phyloP scores from a whole-genome alignment of 1,140 invertebrate genomes.

The Brachionus rubens region DNA sequence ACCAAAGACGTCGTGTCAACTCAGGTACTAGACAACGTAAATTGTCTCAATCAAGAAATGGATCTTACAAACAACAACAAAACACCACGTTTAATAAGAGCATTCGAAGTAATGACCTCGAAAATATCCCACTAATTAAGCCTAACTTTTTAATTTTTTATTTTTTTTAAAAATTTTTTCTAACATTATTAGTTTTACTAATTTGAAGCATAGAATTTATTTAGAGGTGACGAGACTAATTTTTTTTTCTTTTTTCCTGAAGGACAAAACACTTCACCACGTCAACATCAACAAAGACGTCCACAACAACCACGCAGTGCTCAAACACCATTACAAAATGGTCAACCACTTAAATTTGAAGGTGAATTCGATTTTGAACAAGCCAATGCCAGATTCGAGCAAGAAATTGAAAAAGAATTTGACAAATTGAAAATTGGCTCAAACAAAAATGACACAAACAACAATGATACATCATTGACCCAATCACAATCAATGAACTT shows the following conservation, averaged over 20 bases:
- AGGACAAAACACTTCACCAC: conserved; percentile 27
- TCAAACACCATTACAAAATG: not conserved
- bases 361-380: conserved; percentile 96
- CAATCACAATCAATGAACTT: conserved; percentile 26
- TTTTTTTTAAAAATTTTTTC: conserved; percentile 23
- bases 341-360: conserved; percentile 83
- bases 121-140: not conserved
- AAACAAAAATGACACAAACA: conserved; percentile 33
- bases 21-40: conserved; percentile 40
- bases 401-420: conserved; percentile 48
- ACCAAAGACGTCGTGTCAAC: not conserved
- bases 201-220: not conserved
- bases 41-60: conserved; percentile 18
- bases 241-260: not conserved
- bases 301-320: not conserved
- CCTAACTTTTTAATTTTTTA: conserved; percentile 4
- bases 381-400: conserved; percentile 81
- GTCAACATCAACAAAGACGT: conserved; percentile 32
- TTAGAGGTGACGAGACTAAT: not conserved
- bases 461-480: conserved; percentile 21
- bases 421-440: conserved; percentile 18
- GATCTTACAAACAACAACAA: not conserved
- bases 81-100: conserved; percentile 12
- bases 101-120: not conserved
- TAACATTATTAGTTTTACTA: conserved; percentile 18